Evolutionary conservation across 2,797 vertebrate species (phyloP), one percentile per base, ranked within the genome.

Genomic region (Poeciliopsis turneri): DNA sequence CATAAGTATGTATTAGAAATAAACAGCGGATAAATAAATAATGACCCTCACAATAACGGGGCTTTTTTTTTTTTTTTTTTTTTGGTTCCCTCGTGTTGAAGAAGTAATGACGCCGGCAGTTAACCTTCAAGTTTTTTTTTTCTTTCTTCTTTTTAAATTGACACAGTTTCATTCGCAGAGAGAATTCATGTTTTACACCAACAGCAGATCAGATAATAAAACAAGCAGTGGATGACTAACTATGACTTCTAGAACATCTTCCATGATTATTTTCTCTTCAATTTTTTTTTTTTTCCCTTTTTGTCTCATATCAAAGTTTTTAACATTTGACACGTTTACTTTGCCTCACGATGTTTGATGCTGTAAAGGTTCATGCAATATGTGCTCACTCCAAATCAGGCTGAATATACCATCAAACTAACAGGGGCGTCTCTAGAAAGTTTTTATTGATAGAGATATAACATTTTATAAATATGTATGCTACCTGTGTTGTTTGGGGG

Each of bases 11-110:
- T 87, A 92, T 94, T 94, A 90, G 93, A 93, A 94, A 95, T 94
- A 94, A 94, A 94, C 93, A 93, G 90, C 88, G 85, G 86, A 93
- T 93, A 91, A 94, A 94, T 93, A 94, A 94, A 93, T 93, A 90
- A 93, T 94, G 88, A 91, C 90, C 82, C 84, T 88, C 85, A 89
- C 92, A 89, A 91, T 89, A 87, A 86, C 86, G 74, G 86, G 78
- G 78, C 66, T n/a, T n/a, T n/a, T 80, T 89, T 83, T 85, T 71
- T 91, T 77, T 89, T 28, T 12, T 15, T 15, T 61, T 7, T 3
- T 8, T 33, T 6, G 12, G 16, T 36, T 18, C 36, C 20, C 1
- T 4, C 0, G 82, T 86, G 89, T 72, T 78, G 75, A 90, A 82
- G 84, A 90, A 82, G 84, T 89, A 91, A 92, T 88, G 90, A 88